Evolutionary conservation across 2,888 invertebrate species (phyloP), one percentile per base, ranked within the genome.

Genomic region (Therioaphis trifolii): DNA sequence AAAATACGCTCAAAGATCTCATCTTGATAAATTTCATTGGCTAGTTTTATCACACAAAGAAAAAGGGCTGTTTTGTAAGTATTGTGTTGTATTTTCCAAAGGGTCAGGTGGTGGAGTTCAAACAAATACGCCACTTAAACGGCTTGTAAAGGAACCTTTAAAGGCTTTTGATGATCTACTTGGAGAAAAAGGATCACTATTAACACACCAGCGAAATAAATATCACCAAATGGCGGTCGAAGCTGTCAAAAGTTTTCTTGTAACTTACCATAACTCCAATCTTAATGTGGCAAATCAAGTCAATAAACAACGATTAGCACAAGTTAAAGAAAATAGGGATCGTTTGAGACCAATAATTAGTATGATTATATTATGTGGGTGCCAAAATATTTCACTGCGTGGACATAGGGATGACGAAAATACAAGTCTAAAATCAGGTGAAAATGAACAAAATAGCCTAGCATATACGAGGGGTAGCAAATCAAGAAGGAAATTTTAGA

Each of bases 391-490:
- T 82, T 15, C 61, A 7, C 40, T 82, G 40, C 52, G 82, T 35
- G 82, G 82, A n/a, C 61, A 74, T 29, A 82, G 72, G 55, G 82
- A 74, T 35, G 82, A 82, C 74, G 82, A 74, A n/a, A 52, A 74
- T 24, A 82, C 15, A 52, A 63, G 7, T 29, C 35, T 66, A 66
- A 66, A 66, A n/a, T 15, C 4, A n/a, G 61, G 27, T 40, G 15
- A 75, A 61, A 75, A 84, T 75, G 66, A 66, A 2, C 66, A 66
- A 66, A 66, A 66, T 66, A 75, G 43, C 7, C n/a, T n/a, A n/a
- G n/a, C n/a, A n/a, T n/a, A n/a, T n/a, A n/a, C n/a, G n/a, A n/a
- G 21, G 61, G 46, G 43, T 84, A n/a, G 40, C 63, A 58, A 75
- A 75, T 58, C 74, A 84, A 61, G 63, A 84, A 24, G 66, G 66